Conservation (phyloP, 2,797 vertebrate genomes). For the Lutjanus campechanus region DNA sequence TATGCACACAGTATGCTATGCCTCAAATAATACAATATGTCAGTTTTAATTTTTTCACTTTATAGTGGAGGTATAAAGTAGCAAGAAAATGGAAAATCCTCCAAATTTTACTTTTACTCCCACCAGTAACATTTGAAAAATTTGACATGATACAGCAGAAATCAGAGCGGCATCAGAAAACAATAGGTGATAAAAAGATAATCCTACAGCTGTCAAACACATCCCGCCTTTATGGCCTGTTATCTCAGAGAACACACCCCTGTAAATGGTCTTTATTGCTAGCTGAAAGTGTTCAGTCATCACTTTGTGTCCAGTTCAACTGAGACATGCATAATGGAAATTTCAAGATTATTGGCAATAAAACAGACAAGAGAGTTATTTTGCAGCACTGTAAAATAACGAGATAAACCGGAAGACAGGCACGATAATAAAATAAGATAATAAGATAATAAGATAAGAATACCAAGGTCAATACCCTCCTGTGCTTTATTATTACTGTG, state of each 20-base stretch:
- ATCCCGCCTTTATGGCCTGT: neutral
- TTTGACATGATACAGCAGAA: neutral
- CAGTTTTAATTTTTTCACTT: too few relatives aligned
- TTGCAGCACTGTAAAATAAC: slow-evolving; percentile 26
- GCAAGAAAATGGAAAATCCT: neutral
- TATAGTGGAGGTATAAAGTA: neutral
- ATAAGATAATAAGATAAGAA: neutral
- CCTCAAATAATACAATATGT: neutral
- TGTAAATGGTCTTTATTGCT: slow-evolving; percentile 17
- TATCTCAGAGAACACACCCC: slow-evolving; percentile 12
- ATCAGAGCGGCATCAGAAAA: too few relatives aligned
- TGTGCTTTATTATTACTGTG: neutral
- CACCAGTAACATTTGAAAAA: neutral
- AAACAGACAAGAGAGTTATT: slow-evolving; percentile 9
- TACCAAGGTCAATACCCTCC: slow-evolving; percentile 11
- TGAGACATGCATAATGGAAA: neutral
- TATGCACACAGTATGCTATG: neutral
- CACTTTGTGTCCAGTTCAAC: neutral
- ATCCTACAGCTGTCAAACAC: neutral
- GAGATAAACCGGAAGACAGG: neutral
- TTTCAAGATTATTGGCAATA: slow-evolving; percentile 5
- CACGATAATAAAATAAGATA: neutral
- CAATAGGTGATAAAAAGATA: neutral
- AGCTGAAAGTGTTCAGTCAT: neutral
- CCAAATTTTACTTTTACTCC: neutral